Conservation (phyloP, 2,797 vertebrate genomes). For the Distichodus sexfasciatus region DNA sequence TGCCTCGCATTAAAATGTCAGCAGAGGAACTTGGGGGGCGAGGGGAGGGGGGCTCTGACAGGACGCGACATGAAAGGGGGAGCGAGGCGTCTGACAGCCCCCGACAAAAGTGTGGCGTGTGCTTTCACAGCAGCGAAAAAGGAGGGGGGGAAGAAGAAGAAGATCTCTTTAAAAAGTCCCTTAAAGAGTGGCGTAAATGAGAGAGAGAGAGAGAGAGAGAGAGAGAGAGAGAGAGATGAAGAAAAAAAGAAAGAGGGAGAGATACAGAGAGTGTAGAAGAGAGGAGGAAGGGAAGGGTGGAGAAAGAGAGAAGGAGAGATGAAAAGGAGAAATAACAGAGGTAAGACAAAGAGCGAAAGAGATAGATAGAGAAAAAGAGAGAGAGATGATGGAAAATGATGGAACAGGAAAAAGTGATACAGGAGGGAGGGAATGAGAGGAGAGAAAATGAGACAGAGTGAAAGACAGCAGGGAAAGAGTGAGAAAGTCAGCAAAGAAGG, state of each 20-base stretch:
- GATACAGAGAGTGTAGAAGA: not conserved
- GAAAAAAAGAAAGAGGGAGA: not conserved
- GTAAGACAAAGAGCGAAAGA: too few relatives aligned
- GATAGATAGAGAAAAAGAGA: conserved; percentile 3
- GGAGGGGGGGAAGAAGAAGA: not conserved
- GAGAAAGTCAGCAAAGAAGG: not conserved
- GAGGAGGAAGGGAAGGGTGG: not conserved
- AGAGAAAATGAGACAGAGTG: not conserved
- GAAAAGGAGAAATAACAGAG: not conserved
- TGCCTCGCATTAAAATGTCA: conserved; percentile 59
- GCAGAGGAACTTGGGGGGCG: conserved; percentile 34
- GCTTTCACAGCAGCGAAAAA: conserved; percentile 26
- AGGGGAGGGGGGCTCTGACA: conserved; percentile 47
- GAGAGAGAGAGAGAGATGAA: not conserved
- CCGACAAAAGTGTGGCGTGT: conserved; percentile 29
- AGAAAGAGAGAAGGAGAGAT: not conserved
- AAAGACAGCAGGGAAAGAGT: not conserved
- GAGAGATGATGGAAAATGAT: not conserved
- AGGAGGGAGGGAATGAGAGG: not conserved
- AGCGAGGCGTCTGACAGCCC: conserved; percentile 39
- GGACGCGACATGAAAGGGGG: conserved; percentile 52
- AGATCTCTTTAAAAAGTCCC: not conserved
- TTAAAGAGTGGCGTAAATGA: not conserved
- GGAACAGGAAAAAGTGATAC: not conserved
- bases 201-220: not conserved